Evolutionary conservation across 2,888 invertebrate genomes (phyloP), one percentile per base, ranked within the genome.

Genomic region (Athrips mouffetella): DNA sequence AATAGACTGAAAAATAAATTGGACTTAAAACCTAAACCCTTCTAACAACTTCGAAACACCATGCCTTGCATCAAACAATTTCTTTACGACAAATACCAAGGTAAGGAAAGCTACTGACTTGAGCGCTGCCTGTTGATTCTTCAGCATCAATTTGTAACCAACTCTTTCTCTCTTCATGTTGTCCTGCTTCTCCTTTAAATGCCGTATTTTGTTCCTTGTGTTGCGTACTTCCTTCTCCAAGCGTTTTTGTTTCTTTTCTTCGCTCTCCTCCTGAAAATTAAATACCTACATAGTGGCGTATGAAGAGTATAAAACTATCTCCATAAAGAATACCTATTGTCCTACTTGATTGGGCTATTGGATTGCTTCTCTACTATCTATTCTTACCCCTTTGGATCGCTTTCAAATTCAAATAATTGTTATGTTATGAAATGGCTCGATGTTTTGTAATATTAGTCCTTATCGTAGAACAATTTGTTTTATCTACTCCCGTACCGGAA

Each of bases 161-260:
- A 92, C 90, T 54, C 96, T 89, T 67, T 97, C 97, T 69, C 92
- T 93, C 67, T 93, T 93, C 62, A 96, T 94, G 53, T 93, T 93
- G 81, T 86, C 94, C 91, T 66, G 95, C 77, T 86, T 95, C 91
- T 74, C 94, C 79, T 76, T 93, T 89, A 66, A 89, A 81, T 76
- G 93, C 84, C 79, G 91, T 87, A 67, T 92, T 90, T 80, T 94
- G 91, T 73, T 93, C 89, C 56, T 91, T 91, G 76, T 91, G 88
- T 80, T 91, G 75, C 80, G 92, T 78, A 74, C 89, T 82, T 78
- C 92, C 80, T 73, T 92, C 84, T 71, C 93, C 87, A 75, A 88
- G 76, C 79, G 91, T 89, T 68, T 92, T 73, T 80, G 91, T 74
- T 87, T 91, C 78, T 90, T 92, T 71, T 83, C 89, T 63, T 89